These are phyloP conservation scores for Gambelia wislizenii DNA, from an alignment of 2,797 vertebrate genomes.

Conservation along the genomic window DNA sequence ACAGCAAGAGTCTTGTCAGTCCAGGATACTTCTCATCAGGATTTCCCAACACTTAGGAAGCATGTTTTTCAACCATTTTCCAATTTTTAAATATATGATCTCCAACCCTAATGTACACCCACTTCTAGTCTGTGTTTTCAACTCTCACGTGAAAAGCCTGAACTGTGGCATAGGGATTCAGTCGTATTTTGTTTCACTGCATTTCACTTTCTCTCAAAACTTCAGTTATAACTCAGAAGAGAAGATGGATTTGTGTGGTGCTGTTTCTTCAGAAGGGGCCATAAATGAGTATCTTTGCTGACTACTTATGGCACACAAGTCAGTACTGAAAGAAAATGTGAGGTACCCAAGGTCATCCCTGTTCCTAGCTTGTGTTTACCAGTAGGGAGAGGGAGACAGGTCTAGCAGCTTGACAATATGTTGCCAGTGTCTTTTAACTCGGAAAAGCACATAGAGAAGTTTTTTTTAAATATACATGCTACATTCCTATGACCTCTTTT, in stretches of 20 bases:
- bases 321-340: constrained; percentile 60
- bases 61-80: no score
- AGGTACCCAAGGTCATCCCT: constrained; percentile 62
- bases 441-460: not conserved
- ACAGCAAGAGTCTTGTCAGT: no score
- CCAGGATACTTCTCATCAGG: no score
- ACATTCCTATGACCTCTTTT: constrained; percentile 14
- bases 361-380: constrained; percentile 27
- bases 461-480: not conserved
- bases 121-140: not conserved
- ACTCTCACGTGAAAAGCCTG: not conserved
- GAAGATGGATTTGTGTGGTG: not conserved
- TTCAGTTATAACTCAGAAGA: not conserved
- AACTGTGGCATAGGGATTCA: not conserved
- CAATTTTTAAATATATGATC: no score
- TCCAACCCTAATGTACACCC: no score
- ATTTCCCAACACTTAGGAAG: no score
- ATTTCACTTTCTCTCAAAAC: not conserved
- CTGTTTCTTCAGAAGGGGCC: not conserved
- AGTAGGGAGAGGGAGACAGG: not conserved
- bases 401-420: not conserved
- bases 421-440: not conserved
- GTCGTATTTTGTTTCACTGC: no score
- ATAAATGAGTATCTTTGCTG: not conserved
- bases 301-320: not conserved